These are phyloP conservation scores for Thymelicus acteon DNA, from an alignment of 2,888 invertebrate genomes.

Conservation along the genomic window DNA sequence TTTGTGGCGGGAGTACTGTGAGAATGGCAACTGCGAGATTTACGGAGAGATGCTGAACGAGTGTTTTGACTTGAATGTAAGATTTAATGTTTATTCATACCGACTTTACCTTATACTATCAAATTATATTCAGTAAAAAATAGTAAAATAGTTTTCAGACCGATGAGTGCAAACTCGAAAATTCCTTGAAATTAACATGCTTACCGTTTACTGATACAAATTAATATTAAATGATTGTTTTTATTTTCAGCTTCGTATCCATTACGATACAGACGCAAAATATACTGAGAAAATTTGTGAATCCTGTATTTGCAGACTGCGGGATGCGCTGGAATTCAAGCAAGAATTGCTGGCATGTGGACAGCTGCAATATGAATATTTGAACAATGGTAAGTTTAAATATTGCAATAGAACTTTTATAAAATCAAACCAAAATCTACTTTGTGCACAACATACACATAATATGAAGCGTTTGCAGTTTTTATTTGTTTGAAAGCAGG, in stretches of 20 bases:
- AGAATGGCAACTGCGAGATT: slow-evolving; percentile 52
- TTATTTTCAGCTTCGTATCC: neutral
- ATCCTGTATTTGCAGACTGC: slow-evolving; percentile 50
- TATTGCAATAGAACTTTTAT: too few relatives aligned
- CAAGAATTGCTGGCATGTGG: slow-evolving; percentile 48
- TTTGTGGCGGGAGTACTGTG: slow-evolving; percentile 59
- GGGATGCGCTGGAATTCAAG: slow-evolving; percentile 54
- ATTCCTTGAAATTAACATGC: too few relatives aligned
- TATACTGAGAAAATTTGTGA: slow-evolving; percentile 52
- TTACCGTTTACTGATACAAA: neutral
- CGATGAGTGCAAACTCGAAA: too few relatives aligned
- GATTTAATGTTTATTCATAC: neutral
- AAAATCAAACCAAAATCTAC: too few relatives aligned
- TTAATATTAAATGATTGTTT: neutral
- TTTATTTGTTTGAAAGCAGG: too few relatives aligned
- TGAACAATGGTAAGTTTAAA: slow-evolving; percentile 12
- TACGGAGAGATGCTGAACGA: slow-evolving; percentile 68
- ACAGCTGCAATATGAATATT: slow-evolving; percentile 9
- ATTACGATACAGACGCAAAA: neutral
- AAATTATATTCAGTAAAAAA: neutral
- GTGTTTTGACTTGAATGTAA: slow-evolving; percentile 65
- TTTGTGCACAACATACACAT: too few relatives aligned
- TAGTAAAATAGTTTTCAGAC: too few relatives aligned
- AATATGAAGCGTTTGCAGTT: too few relatives aligned
- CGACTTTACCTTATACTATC: neutral